A percentile compares a stretch with the other conserved stretches of the same genome.
These are phyloP conservation scores for Pinctada fucata DNA, from an alignment of 2,888 invertebrate genomes.

Conservation along the genomic window DNA sequence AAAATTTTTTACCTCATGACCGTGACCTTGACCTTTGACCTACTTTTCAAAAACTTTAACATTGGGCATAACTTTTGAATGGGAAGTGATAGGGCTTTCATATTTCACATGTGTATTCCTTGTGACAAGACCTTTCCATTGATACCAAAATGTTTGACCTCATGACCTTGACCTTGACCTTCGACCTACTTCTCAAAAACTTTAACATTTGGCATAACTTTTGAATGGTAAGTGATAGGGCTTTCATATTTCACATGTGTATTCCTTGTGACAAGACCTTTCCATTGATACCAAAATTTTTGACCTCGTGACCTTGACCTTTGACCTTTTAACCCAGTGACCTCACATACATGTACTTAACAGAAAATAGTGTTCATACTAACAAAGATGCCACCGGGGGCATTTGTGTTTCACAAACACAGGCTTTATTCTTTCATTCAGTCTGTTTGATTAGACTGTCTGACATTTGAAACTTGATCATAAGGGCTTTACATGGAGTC, in stretches of 20 bases:
- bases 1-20: neutral
- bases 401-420: too few species aligned
- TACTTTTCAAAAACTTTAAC: neutral
- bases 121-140: neutral
- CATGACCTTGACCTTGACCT: neutral
- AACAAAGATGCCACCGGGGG: too few species aligned
- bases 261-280: neutral
- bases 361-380: too few species aligned
- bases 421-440: too few species aligned
- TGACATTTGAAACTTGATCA: too few species aligned
- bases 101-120: neutral
- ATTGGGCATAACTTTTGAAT: neutral
- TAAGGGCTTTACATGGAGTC: too few species aligned
- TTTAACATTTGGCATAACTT: neutral
- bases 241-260: neutral
- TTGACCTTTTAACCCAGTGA: too few species aligned
- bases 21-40: neutral
- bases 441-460: too few species aligned
- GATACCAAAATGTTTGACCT: neutral
- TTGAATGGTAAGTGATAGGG: neutral
- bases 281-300: neutral
- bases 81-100: neutral
- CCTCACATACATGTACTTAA: too few species aligned
- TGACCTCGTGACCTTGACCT: neutral
- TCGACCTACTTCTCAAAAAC: neutral